Percentiles rank a stretch among this genome's conserved stretches.
Conservation (phyloP, 2,888 invertebrate species). For the Chouioia cunea region DNA sequence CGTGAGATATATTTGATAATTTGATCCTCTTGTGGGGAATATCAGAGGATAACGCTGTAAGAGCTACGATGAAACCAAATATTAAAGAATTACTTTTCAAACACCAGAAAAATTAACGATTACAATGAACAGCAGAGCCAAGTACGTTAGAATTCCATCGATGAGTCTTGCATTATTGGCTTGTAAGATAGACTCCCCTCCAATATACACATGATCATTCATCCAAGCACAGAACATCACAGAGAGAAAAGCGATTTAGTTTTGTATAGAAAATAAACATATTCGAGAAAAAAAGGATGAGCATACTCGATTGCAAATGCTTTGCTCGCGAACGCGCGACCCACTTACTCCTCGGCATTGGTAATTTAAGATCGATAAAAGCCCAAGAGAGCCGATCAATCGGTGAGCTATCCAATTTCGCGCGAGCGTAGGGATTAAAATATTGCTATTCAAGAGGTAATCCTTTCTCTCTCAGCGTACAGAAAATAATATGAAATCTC, state of each 20-base stretch:
- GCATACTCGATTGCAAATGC: slow-evolving; percentile 34
- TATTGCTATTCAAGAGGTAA: slow-evolving; percentile 63
- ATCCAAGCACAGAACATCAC: slow-evolving; percentile 5
- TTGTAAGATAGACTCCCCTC: not conserved
- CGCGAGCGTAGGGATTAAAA: slow-evolving; percentile 61
- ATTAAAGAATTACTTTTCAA: too few relatives aligned
- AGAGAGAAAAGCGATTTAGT: slow-evolving; percentile 18
- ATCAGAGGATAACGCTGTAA: too few relatives aligned
- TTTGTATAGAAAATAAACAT: slow-evolving; percentile 17
- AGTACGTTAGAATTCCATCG: slow-evolving; percentile 27
- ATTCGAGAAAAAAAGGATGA: slow-evolving; percentile 37
- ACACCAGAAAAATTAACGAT: not conserved
- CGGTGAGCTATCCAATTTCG: slow-evolving; percentile 60
- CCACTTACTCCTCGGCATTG: slow-evolving; percentile 60
- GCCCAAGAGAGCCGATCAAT: slow-evolving; percentile 55
- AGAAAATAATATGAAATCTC: slow-evolving; percentile 65
- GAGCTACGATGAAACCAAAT: too few relatives aligned
- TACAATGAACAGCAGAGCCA: not conserved
- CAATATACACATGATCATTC: not conserved
- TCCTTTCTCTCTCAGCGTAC: slow-evolving; percentile 56
- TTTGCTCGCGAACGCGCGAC: slow-evolving; percentile 53
- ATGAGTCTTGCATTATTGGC: too few relatives aligned
- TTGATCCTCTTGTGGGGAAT: too few relatives aligned
- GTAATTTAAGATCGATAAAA: slow-evolving; percentile 68
- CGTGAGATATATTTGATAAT: too few relatives aligned